Evolutionary conservation across 2,113 vertebrate genomes (phyloP).

Genomic region (Pollachius pollachius): DNA sequence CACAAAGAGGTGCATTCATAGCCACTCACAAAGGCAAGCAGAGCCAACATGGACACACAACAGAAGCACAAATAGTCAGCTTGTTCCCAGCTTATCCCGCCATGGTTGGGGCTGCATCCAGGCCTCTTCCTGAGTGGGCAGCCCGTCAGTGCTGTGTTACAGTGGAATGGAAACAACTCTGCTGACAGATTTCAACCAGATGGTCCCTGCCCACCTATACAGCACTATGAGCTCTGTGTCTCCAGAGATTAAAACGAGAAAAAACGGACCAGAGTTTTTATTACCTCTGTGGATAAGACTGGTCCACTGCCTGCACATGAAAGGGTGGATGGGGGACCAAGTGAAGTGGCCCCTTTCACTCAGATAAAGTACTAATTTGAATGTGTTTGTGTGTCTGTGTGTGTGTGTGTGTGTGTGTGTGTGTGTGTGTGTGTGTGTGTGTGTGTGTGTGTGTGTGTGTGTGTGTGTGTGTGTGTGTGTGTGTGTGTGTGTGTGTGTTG

Average conservation of each 20-base stretch:
- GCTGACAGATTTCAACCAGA: slow-evolving; percentile 26
- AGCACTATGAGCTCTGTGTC: slow-evolving; percentile 24
- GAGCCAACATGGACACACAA: neutral
- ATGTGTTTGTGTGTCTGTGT: slow-evolving; percentile 1
- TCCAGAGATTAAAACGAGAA: slow-evolving; percentile 26
- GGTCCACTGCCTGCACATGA: slow-evolving; percentile 31
- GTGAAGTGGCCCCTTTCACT: slow-evolving; percentile 51
- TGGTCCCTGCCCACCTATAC: neutral
- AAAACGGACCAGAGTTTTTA: slow-evolving; percentile 18
- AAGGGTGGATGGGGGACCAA: slow-evolving; percentile 6
- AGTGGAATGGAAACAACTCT: slow-evolving; percentile 23
- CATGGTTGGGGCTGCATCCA: slow-evolving; percentile 12
- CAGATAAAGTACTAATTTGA: slow-evolving; percentile 55
- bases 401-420: slow-evolving; percentile 23
- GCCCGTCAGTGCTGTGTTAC: slow-evolving; percentile 18
- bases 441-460: neutral
- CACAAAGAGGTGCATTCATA: neutral
- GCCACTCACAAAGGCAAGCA: neutral
- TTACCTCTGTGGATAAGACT: slow-evolving; percentile 34
- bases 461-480: slow-evolving; percentile 26
- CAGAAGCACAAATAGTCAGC: neutral
- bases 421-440: slow-evolving; percentile 11
- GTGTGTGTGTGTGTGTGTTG: neutral
- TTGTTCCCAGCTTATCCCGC: slow-evolving; percentile 7
- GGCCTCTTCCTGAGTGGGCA: slow-evolving; percentile 19